Conservation (phyloP, 2,888 invertebrate species). For the Girardia tigrina region DNA sequence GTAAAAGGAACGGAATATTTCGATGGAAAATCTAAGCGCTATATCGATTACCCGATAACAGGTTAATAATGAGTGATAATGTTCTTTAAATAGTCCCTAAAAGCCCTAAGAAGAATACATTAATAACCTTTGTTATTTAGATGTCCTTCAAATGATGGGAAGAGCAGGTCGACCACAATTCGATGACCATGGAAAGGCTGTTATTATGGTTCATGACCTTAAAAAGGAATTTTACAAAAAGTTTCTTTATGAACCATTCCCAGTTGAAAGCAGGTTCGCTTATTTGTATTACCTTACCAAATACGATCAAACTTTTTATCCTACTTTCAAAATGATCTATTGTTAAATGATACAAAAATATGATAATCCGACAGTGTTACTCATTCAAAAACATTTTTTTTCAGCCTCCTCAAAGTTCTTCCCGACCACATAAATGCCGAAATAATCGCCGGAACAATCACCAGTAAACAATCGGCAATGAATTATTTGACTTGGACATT, state of each 20-base stretch:
- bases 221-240: conserved; percentile 98
- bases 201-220: conserved; percentile 69
- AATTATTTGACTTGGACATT: conserved; percentile 98
- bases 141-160: conserved; percentile 99
- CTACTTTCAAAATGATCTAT: too few species aligned
- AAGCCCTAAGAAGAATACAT: too few species aligned
- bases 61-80: too few species aligned
- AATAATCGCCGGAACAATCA: conserved; percentile 76
- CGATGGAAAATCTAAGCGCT: conserved; percentile 84
- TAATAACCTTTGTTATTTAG: conserved; percentile 52
- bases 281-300: too few species aligned
- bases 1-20: conserved; percentile 97
- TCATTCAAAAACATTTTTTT: too few species aligned
- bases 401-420: conserved; percentile 68
- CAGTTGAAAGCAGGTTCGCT: conserved; percentile 75
- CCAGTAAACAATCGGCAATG: conserved; percentile 73
- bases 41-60: conserved; percentile 98
- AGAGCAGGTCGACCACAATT: conserved; percentile 92
- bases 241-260: conserved; percentile 95
- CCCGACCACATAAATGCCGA: conserved; percentile 96
- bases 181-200: conserved; percentile 66
- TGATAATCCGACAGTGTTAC: too few species aligned
- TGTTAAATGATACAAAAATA: too few species aligned
- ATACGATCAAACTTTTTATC: too few species aligned
- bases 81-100: too few species aligned